These are phyloP conservation scores for Drosophila eugracilis DNA, from an alignment of 1,140 invertebrate species.

Conservation along the genomic window DNA sequence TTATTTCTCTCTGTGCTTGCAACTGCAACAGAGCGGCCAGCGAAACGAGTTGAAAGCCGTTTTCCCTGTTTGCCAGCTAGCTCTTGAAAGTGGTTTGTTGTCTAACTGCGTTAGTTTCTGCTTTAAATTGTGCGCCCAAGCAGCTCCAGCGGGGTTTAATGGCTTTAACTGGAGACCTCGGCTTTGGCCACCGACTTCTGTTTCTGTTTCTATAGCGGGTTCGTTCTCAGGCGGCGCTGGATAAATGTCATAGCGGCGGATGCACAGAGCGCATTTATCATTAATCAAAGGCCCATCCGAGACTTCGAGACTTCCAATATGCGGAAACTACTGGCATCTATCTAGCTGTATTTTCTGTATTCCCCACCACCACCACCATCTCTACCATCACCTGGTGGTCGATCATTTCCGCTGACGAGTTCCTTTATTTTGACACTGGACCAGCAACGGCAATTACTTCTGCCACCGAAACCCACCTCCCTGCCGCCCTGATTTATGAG, in stretches of 20 bases:
- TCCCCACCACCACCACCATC: not conserved
- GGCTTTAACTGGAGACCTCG: conserved; percentile 29
- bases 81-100: conserved; percentile 81
- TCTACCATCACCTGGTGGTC: conserved; percentile 56
- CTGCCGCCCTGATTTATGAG: conserved; percentile 74
- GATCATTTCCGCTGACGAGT: conserved; percentile 63
- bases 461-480: conserved; percentile 22
- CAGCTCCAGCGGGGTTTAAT: conserved; percentile 50
- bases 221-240: conserved; percentile 48
- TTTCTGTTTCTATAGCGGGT: conserved; percentile 19
- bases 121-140: conserved; percentile 76
- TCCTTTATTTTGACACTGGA: conserved; percentile 71
- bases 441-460: conserved; percentile 66
- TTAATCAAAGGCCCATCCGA: conserved; percentile 74
- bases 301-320: conserved; percentile 63
- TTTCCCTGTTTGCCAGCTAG: conserved; percentile 75
- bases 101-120: conserved; percentile 81
- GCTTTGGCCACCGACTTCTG: conserved; percentile 8
- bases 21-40: conserved; percentile 49
- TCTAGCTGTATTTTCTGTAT: conserved; percentile 16
- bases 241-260: conserved; percentile 78
- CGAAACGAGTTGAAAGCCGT: conserved; percentile 80
- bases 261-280: conserved; percentile 70
- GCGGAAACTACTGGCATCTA: conserved; percentile 59
- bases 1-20: conserved; percentile 12